Conservation (phyloP, 2,113 vertebrate species). For the Collichthys lucidus region DNA sequence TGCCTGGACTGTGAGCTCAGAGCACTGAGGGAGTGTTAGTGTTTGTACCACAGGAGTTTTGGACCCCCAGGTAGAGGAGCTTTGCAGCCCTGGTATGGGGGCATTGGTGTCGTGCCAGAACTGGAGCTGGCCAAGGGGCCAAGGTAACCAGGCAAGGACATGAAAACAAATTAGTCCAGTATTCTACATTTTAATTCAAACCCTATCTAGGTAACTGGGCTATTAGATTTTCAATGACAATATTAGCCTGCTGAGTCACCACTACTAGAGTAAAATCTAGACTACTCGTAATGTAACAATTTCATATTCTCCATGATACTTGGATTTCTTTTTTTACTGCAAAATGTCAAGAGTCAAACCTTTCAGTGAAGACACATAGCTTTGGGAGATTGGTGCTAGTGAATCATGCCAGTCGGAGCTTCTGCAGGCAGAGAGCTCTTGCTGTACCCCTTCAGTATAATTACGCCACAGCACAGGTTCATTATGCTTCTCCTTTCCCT, state of each 20-base stretch:
- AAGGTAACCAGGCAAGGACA: no score
- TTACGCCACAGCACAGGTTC: conserved; percentile 52
- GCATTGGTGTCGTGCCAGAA: no score
- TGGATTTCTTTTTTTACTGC: not conserved
- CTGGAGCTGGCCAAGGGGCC: no score
- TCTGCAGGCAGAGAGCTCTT: not conserved
- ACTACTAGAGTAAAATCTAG: conserved; percentile 5
- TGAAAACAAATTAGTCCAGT: not conserved
- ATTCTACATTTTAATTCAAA: not conserved
- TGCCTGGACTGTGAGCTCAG: no score
- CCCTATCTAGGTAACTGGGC: not conserved
- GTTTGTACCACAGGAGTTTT: no score
- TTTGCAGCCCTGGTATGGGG: no score
- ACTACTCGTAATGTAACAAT: conserved; percentile 1
- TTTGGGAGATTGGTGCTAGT: conserved; percentile 13
- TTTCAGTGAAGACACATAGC: conserved; percentile 13
- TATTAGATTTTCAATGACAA: conserved; percentile 8
- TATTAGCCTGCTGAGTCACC: not conserved
- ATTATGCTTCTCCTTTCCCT: conserved; percentile 36
- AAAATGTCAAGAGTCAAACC: not conserved
- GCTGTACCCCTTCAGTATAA: conserved; percentile 33
- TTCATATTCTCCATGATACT: not conserved
- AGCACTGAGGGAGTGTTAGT: no score
- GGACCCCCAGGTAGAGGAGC: no score
- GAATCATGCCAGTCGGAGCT: conserved; percentile 28